A percentile compares a stretch with the other conserved stretches of the same genome.
These are phyloP conservation scores for Megalopta genalis DNA, from an alignment of 1,140 invertebrate genomes.

Conservation along the genomic window DNA sequence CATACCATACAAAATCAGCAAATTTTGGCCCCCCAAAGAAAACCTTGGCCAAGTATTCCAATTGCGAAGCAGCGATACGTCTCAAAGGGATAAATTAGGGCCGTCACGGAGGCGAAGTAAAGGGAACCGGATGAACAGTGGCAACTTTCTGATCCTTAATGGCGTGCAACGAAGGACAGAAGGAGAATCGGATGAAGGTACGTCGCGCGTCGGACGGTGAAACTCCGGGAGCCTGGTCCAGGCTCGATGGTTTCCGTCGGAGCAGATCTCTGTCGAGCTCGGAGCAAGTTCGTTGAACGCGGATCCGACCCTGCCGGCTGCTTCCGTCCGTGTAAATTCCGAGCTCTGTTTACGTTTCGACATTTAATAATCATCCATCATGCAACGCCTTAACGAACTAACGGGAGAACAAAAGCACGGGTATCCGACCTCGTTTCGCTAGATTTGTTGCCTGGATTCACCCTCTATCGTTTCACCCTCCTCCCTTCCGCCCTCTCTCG, in stretches of 20 bases:
- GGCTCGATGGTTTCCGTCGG: constrained; percentile 26
- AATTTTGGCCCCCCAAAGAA: no score
- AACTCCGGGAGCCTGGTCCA: neutral
- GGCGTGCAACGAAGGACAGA: neutral
- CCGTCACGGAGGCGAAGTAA: constrained; percentile 2
- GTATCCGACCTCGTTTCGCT: constrained; percentile 44
- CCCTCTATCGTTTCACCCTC: no score
- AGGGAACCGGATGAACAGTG: constrained; percentile 53
- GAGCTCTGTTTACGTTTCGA: constrained; percentile 46
- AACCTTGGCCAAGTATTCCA: no score
- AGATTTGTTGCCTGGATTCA: constrained; percentile 15
- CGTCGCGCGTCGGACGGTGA: neutral
- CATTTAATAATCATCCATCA: constrained; percentile 60
- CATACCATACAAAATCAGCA: no score
- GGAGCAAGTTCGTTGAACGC: constrained; percentile 32
- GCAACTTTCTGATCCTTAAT: neutral
- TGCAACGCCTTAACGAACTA: constrained; percentile 50
- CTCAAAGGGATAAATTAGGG: no score
- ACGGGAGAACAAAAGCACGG: constrained; percentile 44
- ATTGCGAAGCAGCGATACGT: no score
- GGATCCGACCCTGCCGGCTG: constrained; percentile 32
- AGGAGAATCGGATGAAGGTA: neutral
- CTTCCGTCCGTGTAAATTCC: constrained; percentile 32
- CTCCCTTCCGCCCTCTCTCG: no score
- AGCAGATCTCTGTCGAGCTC: constrained; percentile 31